phyloP scores from a whole-genome alignment of 2,888 invertebrate species.

The Leptinotarsa rubiginosa region DNA sequence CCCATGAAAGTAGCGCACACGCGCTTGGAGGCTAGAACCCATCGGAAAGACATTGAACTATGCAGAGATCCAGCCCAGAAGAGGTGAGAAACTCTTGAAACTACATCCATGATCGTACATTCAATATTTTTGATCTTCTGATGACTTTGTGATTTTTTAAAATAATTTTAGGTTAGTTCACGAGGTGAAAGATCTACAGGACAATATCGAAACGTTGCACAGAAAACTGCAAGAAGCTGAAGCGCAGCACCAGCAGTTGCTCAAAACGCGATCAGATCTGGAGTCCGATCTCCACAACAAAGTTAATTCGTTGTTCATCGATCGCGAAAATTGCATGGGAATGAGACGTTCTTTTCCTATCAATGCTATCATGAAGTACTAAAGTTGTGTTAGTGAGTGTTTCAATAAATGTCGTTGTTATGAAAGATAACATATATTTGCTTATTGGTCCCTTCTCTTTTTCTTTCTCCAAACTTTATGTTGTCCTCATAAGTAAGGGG shows the following conservation, averaged over 20 bases:
- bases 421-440: too few relatives aligned
- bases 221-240: constrained; percentile 86
- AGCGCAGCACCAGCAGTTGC: constrained; percentile 85
- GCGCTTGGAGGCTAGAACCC: constrained; percentile 87
- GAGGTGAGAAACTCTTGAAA: constrained; percentile 61
- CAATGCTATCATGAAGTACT: constrained; percentile 83
- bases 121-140: too few relatives aligned
- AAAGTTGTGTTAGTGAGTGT: background rate
- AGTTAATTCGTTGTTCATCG: constrained; percentile 90
- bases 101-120: too few relatives aligned
- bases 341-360: constrained; percentile 91
- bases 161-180: constrained; percentile 71
- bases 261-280: constrained; percentile 84
- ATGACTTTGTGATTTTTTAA: background rate
- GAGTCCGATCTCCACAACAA: constrained; percentile 90
- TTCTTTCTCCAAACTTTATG: too few relatives aligned
- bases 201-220: constrained; percentile 84
- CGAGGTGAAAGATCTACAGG: constrained; percentile 88
- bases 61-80: constrained; percentile 88
- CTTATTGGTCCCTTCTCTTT: too few relatives aligned
- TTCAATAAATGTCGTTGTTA: background rate
- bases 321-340: constrained; percentile 94
- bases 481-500: too few relatives aligned
- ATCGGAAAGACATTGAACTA: constrained; percentile 89
- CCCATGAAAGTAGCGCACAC: constrained; percentile 90